phyloP scores from a whole-genome alignment of 1,140 invertebrate species.

The Formica selysi region DNA sequence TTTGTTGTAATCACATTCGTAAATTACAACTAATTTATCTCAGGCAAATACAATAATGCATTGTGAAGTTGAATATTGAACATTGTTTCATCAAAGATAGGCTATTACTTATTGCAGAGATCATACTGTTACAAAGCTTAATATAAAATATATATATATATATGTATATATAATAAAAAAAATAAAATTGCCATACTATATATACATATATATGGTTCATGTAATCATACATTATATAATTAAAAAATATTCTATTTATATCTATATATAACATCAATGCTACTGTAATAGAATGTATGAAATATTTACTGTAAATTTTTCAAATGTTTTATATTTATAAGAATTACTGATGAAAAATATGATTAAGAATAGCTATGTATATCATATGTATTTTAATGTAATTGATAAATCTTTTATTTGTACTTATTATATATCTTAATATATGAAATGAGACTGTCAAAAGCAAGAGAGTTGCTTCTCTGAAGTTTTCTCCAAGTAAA shows the following conservation, averaged over 20 bases:
- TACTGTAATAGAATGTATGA: constrained; percentile 53
- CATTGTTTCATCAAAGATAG: constrained; percentile 36
- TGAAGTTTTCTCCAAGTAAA: constrained; percentile 28
- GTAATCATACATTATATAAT: constrained; percentile 17
- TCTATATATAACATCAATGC: constrained; percentile 43
- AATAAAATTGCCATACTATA: background rate
- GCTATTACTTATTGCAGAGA: constrained; percentile 68
- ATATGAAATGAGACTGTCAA: constrained; percentile 25
- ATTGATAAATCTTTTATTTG: constrained; percentile 58
- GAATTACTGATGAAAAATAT: constrained; percentile 48
- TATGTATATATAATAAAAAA: constrained; percentile 10
- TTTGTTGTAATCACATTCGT: constrained; percentile 59
- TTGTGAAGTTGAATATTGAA: constrained; percentile 54
- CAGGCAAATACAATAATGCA: constrained; percentile 42
- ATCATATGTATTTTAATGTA: constrained; percentile 29
- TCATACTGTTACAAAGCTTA: constrained; percentile 51
- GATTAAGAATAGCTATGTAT: constrained; percentile 23
- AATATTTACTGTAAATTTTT: constrained; percentile 4
- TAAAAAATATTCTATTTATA: constrained; percentile 68
- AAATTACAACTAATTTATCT: constrained; percentile 69
- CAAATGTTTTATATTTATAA: constrained; percentile 38
- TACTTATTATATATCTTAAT: constrained; percentile 68
- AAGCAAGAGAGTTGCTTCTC: background rate
- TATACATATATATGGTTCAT: background rate
- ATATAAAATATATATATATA: constrained; percentile 44